Evolutionary conservation across 2,888 invertebrate species (phyloP).

Genomic region (Drosophila paranaensis): DNA sequence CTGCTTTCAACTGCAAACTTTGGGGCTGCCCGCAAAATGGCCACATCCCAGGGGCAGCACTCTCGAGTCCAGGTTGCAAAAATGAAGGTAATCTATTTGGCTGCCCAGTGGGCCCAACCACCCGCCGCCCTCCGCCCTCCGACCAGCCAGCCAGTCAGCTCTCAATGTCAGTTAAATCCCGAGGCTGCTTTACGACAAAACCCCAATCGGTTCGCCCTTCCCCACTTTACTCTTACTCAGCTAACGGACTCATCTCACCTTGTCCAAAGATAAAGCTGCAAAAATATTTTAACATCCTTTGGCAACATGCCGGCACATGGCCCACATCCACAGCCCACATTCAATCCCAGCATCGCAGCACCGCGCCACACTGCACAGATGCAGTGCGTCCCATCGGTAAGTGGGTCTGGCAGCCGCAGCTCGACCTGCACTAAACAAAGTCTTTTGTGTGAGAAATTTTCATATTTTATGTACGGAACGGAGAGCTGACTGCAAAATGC

Average conservation of each 20-base stretch:
- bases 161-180: slow-evolving; percentile 77
- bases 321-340: slow-evolving; percentile 16
- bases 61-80: slow-evolving; percentile 34
- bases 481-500: slow-evolving; percentile 35
- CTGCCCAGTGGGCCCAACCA: slow-evolving; percentile 44
- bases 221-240: not conserved
- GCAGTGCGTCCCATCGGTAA: slow-evolving; percentile 53
- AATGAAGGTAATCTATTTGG: slow-evolving; percentile 74
- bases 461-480: slow-evolving; percentile 71
- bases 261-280: slow-evolving; percentile 78
- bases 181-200: slow-evolving; percentile 68
- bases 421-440: slow-evolving; percentile 68
- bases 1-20: slow-evolving; percentile 60
- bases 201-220: slow-evolving; percentile 4
- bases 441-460: slow-evolving; percentile 72
- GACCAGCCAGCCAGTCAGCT: slow-evolving; percentile 34
- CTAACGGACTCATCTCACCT: slow-evolving; percentile 5
- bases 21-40: slow-evolving; percentile 70
- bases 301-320: slow-evolving; percentile 64
- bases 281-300: slow-evolving; percentile 80
- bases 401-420: slow-evolving; percentile 53
- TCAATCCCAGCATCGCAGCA: slow-evolving; percentile 6
- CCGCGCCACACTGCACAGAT: slow-evolving; percentile 18
- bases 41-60: slow-evolving; percentile 70
- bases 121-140: not conserved